Base-by-base conservation (phyloP, 2,113 vertebrate species). In the Psilopsiagon aurifrons region DNA sequence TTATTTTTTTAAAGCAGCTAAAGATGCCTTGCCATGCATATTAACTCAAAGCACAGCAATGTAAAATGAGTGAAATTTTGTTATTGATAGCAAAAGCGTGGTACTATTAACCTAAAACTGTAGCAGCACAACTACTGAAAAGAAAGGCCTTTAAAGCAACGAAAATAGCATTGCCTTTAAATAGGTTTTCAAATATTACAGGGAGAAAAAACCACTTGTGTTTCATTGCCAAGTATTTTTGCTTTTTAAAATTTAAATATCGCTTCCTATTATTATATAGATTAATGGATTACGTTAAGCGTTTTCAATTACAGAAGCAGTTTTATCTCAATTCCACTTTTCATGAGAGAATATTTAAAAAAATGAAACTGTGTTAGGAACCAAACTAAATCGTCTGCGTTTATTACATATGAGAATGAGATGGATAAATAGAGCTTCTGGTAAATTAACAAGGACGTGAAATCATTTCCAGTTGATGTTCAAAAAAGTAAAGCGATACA, bases 331-430 rank as follows among this genome's bases (percentile, higher is more conserved):
- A 96, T 97, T 97, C 29, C 67, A 97, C 87, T 97, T 96, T 97
- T 97, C 97, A 97, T 95, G 97, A 97, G 96, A 97, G 97, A 86
- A 90, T 97, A 98, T 98, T 98, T 97, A 97, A 98, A 97, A 98
- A 97, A 97, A 98, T 98, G 98, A 98, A 98, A 98, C 97, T 98
- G 98, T 98, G 98, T 99, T 98, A 98, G 98, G 96, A 97, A 98
- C 92, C 95, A 91, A 97, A 97, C 97, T 97, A 96, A 97, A 95
- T 94, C 6, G 41, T 96, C 96, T 97, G 95, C 94, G 3, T 96
- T 95, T 96, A 97, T 97, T 97, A 98, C 91, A n/a, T 97, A 97
- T 98, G 98, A 96, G 95, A 98, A 98, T 98, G 97, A 98, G 96
- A 98, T 98, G 97, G 96, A 98, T 98, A 98, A 98, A 97, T 97